These are phyloP conservation scores for Leptosomus discolor DNA, from an alignment of 2,113 vertebrate species.

Conservation along the genomic window DNA sequence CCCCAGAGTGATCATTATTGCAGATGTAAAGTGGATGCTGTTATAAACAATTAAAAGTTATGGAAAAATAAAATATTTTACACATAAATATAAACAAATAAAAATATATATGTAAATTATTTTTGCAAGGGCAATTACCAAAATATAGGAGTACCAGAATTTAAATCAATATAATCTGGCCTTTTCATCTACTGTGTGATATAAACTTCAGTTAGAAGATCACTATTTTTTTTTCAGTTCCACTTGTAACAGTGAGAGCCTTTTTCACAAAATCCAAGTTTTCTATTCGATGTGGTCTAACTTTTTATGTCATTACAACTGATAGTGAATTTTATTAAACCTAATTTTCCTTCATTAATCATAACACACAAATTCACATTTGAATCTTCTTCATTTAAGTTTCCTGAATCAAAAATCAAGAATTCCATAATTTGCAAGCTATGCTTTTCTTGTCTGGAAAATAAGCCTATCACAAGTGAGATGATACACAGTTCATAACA, in stretches of 20 bases:
- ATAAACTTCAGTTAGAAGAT: not conserved
- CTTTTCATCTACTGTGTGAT: not conserved
- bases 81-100: not conserved
- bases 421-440: not conserved
- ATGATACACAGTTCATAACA: conserved; percentile 9
- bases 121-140: not conserved
- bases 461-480: conserved; percentile 24
- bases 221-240: not conserved
- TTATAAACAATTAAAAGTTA: not conserved
- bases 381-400: not conserved
- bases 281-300: not conserved
- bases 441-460: conserved; percentile 3
- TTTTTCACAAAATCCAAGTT: not conserved
- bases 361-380: not conserved
- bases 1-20: not conserved
- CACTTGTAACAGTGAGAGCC: accelerated
- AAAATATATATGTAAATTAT: not conserved
- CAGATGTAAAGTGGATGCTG: not conserved
- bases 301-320: not conserved
- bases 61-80: not conserved
- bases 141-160: not conserved
- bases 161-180: not conserved
- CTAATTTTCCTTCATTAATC: not conserved
- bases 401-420: not conserved
- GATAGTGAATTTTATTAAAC: not conserved